phyloP scores from a whole-genome alignment of 2,113 vertebrate genomes.

The Cinclus mexicanus region DNA sequence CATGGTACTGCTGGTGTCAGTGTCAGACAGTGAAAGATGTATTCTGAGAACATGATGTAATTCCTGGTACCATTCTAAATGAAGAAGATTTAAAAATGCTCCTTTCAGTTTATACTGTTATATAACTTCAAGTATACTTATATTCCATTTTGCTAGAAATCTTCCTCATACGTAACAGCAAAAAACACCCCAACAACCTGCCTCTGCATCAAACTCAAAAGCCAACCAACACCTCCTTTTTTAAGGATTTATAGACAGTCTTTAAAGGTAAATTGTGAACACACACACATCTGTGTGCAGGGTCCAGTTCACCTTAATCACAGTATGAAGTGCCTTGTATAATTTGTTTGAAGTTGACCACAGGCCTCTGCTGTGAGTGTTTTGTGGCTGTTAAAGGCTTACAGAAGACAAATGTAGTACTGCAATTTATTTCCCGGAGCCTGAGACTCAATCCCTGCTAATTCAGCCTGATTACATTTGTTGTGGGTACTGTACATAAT shows the following conservation, averaged over 20 bases:
- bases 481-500: background rate
- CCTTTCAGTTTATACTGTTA: background rate
- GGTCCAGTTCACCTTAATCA: background rate
- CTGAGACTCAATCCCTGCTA: background rate
- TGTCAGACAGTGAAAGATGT: background rate
- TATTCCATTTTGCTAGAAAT: background rate
- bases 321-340: background rate
- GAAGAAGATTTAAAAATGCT: background rate
- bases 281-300: background rate
- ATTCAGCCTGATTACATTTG: conserved; percentile 14
- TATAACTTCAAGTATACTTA: background rate
- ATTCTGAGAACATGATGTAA: background rate
- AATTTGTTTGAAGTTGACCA: conserved; percentile 42
- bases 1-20: background rate
- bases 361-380: background rate
- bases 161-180: background rate
- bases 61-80: background rate
- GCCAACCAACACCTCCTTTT: background rate
- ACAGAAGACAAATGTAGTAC: conserved; percentile 31
- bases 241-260: background rate
- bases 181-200: background rate
- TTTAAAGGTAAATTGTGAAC: background rate
- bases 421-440: conserved; percentile 5
- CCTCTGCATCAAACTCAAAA: background rate
- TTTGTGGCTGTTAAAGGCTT: conserved; percentile 16